Percentiles rank a stretch among this genome's conserved stretches.
Evolutionary conservation across 2,888 invertebrate species (phyloP).

Genomic region (Metallyticus violacea): DNA sequence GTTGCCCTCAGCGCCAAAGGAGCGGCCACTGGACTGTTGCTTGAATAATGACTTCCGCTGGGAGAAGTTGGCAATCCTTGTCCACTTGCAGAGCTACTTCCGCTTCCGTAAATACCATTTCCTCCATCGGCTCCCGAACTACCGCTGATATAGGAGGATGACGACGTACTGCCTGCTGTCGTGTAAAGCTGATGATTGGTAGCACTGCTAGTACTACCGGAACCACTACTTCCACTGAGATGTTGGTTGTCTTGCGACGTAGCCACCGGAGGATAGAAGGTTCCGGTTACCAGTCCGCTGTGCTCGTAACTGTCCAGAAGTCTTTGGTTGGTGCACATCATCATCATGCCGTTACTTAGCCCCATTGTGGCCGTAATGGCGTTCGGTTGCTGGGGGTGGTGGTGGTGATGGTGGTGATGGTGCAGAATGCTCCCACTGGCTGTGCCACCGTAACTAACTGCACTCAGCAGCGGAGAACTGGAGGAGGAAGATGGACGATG

Average conservation of each 20-base stretch:
- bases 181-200: background rate
- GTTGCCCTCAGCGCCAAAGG: background rate
- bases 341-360: conserved; percentile 79
- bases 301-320: conserved; percentile 35
- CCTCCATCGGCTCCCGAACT: background rate
- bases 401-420: conserved; percentile 25
- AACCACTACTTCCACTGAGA: conserved; percentile 39
- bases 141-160: background rate
- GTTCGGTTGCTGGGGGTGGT: conserved; percentile 11
- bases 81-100: background rate
- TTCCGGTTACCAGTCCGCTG: conserved; percentile 66
- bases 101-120: background rate
- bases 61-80: background rate
- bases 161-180: background rate
- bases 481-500: background rate
- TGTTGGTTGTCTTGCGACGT: conserved; percentile 68
- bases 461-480: background rate
- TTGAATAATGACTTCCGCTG: conserved; percentile 7
- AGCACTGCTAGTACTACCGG: background rate
- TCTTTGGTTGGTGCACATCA: conserved; percentile 79
- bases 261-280: conserved; percentile 84
- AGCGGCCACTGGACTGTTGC: background rate
- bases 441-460: background rate
- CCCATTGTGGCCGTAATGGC: conserved; percentile 72
- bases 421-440: conserved; percentile 24